Evolutionary conservation across 2,113 vertebrate genomes (phyloP).

Genomic region (Chamaetylas fuelleborni): DNA sequence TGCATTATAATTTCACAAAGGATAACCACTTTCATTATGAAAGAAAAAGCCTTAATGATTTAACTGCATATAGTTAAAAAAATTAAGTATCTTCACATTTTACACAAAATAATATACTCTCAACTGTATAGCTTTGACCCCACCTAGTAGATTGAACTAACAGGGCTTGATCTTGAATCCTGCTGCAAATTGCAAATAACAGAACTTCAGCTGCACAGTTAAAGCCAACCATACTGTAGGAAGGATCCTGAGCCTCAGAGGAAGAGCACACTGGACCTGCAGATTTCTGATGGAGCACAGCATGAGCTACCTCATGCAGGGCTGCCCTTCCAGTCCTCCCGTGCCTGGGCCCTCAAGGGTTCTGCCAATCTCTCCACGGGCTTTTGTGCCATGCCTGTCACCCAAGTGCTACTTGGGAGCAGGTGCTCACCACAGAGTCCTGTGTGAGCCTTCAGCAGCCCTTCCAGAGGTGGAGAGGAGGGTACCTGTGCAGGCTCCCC

Average conservation of each 20-base stretch:
- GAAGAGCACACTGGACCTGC: neutral
- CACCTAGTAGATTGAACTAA: neutral
- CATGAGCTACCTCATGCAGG: fast-evolving
- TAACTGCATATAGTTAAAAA: neutral
- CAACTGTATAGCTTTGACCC: neutral
- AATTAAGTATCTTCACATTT: neutral
- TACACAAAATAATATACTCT: neutral
- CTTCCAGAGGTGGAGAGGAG: neutral
- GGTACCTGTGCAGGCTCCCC: neutral
- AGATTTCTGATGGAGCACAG: neutral
- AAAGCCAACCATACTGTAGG: neutral
- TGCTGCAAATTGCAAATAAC: neutral
- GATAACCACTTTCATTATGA: neutral
- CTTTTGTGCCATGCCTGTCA: fast-evolving
- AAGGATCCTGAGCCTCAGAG: neutral
- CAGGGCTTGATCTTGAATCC: neutral
- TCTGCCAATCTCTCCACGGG: fast-evolving
- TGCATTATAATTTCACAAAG: neutral
- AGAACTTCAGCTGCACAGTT: fast-evolving
- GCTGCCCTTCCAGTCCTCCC: neutral
- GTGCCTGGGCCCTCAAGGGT: fast-evolving
- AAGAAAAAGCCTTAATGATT: neutral
- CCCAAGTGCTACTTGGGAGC: neutral
- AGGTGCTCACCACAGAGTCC: fast-evolving
- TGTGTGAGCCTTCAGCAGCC: fast-evolving